Conservation (phyloP, 2,113 vertebrate species). For the Pangasianodon gigas region DNA sequence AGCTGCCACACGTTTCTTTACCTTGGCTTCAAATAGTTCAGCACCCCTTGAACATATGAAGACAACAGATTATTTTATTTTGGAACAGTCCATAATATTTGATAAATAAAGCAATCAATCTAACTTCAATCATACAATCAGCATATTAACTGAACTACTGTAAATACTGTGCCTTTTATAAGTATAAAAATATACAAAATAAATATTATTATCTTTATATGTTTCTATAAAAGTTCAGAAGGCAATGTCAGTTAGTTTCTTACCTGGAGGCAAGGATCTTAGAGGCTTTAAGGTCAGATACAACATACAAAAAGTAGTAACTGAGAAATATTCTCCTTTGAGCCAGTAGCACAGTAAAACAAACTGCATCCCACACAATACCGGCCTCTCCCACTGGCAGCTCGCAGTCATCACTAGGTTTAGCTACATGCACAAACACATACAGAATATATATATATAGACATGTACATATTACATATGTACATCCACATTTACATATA, state of each 20-base stretch:
- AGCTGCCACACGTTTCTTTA: constrained; percentile 70
- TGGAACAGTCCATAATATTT: background rate
- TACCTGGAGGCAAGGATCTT: constrained; percentile 76
- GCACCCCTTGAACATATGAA: constrained; percentile 69
- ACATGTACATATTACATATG: background rate
- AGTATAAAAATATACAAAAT: background rate
- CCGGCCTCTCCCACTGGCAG: constrained; percentile 75
- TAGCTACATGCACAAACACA: constrained; percentile 60
- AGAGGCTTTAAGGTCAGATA: constrained; percentile 74
- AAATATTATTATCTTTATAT: background rate
- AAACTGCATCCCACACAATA: constrained; percentile 76
- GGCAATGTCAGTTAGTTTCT: background rate
- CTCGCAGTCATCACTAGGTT: constrained; percentile 69
- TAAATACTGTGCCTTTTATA: background rate
- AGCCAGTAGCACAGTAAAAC: constrained; percentile 75
- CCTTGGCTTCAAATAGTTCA: constrained; percentile 74
- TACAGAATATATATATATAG: background rate
- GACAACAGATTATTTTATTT: background rate
- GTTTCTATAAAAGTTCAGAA: background rate
- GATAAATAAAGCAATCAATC: background rate
- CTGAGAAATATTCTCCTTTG: constrained; percentile 77
- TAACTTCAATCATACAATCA: background rate
- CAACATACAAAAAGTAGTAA: constrained; percentile 76
- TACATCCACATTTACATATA: background rate
- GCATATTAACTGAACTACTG: background rate